Evolutionary conservation across 1,140 invertebrate species (phyloP).

Genomic region (Zaprionus ornatus): DNA sequence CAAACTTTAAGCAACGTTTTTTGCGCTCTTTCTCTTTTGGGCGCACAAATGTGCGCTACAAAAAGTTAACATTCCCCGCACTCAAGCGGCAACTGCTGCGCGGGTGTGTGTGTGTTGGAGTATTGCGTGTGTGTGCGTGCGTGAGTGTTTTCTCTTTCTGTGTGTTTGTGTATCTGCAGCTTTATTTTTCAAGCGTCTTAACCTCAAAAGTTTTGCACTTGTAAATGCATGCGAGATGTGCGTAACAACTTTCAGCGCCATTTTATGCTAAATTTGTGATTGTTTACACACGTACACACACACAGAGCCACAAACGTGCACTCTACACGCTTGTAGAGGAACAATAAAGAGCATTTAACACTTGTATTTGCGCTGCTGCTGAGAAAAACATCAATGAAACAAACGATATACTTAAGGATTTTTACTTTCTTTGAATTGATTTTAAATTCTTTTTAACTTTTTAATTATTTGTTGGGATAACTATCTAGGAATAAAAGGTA

Average conservation of each 20-base stretch:
- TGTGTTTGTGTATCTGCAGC: constrained; percentile 24
- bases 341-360: constrained; percentile 61
- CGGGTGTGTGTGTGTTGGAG: constrained; percentile 16
- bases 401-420: background rate
- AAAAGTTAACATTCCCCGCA: constrained; percentile 46
- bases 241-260: constrained; percentile 22
- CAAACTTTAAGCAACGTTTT: constrained; percentile 29
- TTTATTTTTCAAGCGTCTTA: constrained; percentile 77
- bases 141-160: constrained; percentile 4
- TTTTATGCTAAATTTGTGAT: constrained; percentile 76
- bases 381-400: background rate
- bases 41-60: constrained; percentile 34
- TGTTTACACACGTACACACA: constrained; percentile 61
- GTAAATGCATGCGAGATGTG: constrained; percentile 52
- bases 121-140: constrained; percentile 12
- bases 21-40: background rate
- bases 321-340: constrained; percentile 58
- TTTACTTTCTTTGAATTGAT: background rate
- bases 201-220: constrained; percentile 77
- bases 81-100: constrained; percentile 49
- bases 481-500: too few species aligned
- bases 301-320: constrained; percentile 9
- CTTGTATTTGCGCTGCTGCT: background rate
- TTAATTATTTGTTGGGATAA: background rate
- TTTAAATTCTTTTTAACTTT: background rate